These are phyloP conservation scores for Gasterosteus nipponicus DNA, from an alignment of 2,113 vertebrate genomes.

Conservation along the genomic window DNA sequence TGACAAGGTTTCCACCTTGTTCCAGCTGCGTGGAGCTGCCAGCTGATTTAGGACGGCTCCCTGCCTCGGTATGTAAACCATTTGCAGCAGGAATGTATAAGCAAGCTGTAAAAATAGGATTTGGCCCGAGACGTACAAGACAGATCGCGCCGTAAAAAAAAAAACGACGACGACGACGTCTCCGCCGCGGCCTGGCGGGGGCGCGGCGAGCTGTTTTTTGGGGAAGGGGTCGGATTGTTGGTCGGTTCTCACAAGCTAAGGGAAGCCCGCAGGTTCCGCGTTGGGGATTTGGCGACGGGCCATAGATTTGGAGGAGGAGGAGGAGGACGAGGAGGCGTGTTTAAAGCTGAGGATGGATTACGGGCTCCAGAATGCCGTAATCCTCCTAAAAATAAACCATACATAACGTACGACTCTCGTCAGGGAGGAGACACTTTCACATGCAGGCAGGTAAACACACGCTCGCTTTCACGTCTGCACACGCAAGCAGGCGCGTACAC, in stretches of 20 bases:
- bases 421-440: conserved; percentile 45
- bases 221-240: background rate
- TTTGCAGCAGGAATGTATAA: conserved; percentile 92
- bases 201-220: conserved; percentile 11
- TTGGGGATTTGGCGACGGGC: conserved; percentile 82
- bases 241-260: conserved; percentile 41
- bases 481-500: background rate
- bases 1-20: conserved; percentile 87
- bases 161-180: conserved; percentile 80
- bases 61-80: conserved; percentile 91
- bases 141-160: conserved; percentile 84
- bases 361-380: conserved; percentile 70
- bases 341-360: conserved; percentile 85
- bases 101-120: conserved; percentile 95
- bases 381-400: conserved; percentile 71
- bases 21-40: conserved; percentile 86
- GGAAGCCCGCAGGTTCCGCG: conserved; percentile 80
- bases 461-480: background rate
- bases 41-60: conserved; percentile 94
- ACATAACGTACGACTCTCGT: conserved; percentile 59
- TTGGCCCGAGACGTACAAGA: conserved; percentile 86
- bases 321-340: conserved; percentile 68
- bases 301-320: conserved; percentile 80
- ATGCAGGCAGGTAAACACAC: conserved; percentile 21
- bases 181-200: conserved; percentile 77